Base-by-base conservation (phyloP, 2,888 invertebrate genomes). In the Morpho helenor region DNA sequence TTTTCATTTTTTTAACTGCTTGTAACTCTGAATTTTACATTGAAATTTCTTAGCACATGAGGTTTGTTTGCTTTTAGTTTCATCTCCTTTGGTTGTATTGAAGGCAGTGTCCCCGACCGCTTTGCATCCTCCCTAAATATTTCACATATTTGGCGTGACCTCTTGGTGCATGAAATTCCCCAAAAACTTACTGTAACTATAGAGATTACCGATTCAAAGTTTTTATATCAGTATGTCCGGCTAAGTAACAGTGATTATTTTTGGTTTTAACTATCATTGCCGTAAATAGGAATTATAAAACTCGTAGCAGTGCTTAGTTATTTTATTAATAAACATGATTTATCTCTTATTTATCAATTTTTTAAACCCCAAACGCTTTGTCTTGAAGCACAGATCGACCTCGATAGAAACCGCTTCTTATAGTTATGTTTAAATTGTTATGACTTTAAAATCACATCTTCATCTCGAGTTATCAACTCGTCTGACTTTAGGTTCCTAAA, bases 51-150 rank as follows among this genome's bases (percentile, higher is more conserved):
- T 76, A 78, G 77, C 80, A 80, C 74, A 76, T 83, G 78, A 81
- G 72, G 71, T 82, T 80, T 76, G 67, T 85, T 84, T 79, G 77
- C 79, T 76, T 79, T 73, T 77, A 75, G 74, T 75, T 72, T 72
- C 72, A 82, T 83, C 87, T 88, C 88, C 86, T 87, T 84, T 87
- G 87, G 80, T 88, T 89, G 84, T 84, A 87, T 84, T 89, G 88
- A 88, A 90, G 88, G 89, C 90, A 90, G 89, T 89, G 89, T 88
- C 90, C 90, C 90, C 88, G 88, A 87, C 84, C 79, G 90, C 90
- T 91, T 90, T 90, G 90, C 89, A 90, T 91, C 88, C 80, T 77
- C 81, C 87, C 86, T 73, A 67, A 79, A 69, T 75, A 82, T 75
- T 80, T 80, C 75, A 79, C 84, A 84, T 84, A 80, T 81, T 87